These are phyloP conservation scores for Entomyzon cyanotis DNA, from an alignment of 2,113 vertebrate genomes.

Conservation along the genomic window DNA sequence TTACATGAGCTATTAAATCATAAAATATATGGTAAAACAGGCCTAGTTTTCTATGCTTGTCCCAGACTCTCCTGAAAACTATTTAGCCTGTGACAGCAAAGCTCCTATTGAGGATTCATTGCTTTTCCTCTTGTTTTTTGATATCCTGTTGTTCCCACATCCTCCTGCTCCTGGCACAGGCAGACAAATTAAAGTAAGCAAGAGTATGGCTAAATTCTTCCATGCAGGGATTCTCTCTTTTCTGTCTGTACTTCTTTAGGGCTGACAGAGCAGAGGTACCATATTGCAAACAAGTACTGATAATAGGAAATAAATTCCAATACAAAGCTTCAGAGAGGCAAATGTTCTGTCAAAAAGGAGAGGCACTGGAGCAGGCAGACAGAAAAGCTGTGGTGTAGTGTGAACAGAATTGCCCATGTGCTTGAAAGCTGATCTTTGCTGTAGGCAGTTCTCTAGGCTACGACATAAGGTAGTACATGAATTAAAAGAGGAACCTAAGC, in stretches of 20 bases:
- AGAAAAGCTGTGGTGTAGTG: neutral
- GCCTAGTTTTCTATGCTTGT: neutral
- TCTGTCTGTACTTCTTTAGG: neutral
- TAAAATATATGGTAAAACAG: neutral
- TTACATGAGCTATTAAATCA: neutral
- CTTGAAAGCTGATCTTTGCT: neutral
- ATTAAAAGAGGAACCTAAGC: constrained; percentile 21
- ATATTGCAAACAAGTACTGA: neutral
- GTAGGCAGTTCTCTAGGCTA: constrained; percentile 21
- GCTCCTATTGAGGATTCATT: neutral
- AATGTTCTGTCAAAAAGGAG: neutral
- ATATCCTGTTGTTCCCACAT: neutral
- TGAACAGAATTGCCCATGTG: neutral
- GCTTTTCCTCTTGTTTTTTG: neutral
- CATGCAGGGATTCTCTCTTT: neutral
- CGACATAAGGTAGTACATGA: neutral
- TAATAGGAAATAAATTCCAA: neutral
- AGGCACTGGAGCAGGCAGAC: neutral
- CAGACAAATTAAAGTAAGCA: neutral
- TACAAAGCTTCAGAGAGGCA: neutral
- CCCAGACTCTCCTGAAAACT: neutral
- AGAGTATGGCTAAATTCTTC: neutral
- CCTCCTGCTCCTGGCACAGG: neutral
- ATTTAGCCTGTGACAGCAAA: neutral
- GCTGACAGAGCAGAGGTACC: neutral